phyloP scores from a whole-genome alignment of 2,888 invertebrate genomes.

The Drosophila algonquin region DNA sequence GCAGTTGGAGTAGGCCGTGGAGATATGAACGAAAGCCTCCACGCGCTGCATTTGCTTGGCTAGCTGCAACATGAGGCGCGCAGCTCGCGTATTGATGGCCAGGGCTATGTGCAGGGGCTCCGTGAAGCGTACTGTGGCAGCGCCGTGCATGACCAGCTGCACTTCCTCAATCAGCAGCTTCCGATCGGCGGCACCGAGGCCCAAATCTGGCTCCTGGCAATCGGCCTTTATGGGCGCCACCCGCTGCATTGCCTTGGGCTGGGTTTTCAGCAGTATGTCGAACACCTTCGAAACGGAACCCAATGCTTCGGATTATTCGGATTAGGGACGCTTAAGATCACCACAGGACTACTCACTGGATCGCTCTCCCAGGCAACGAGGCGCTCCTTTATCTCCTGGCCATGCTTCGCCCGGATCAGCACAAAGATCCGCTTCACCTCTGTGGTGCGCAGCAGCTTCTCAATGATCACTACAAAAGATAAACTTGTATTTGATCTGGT shows the following conservation, averaged over 20 bases:
- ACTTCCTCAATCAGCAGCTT: slow-evolving; percentile 74
- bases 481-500: slow-evolving; percentile 15
- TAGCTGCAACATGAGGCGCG: slow-evolving; percentile 87
- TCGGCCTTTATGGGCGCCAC: slow-evolving; percentile 83
- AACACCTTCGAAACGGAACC: slow-evolving; percentile 30
- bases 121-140: slow-evolving; percentile 93
- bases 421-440: slow-evolving; percentile 85
- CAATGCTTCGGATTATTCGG: neutral
- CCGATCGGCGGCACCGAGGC: slow-evolving; percentile 81
- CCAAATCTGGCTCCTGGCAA: slow-evolving; percentile 80
- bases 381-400: slow-evolving; percentile 87
- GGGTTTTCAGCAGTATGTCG: slow-evolving; percentile 45
- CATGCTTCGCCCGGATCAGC: slow-evolving; percentile 86
- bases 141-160: slow-evolving; percentile 91
- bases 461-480: slow-evolving; percentile 85
- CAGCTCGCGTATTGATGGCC: slow-evolving; percentile 88
- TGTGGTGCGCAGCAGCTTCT: slow-evolving; percentile 86
- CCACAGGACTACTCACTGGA: slow-evolving; percentile 84
- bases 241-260: slow-evolving; percentile 74
- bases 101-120: slow-evolving; percentile 88
- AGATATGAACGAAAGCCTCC: slow-evolving; percentile 87
- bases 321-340: neutral
- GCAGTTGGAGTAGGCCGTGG: slow-evolving; percentile 89
- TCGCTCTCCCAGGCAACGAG: slow-evolving; percentile 89
- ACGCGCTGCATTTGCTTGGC: slow-evolving; percentile 86